Base-by-base conservation (phyloP, 2,888 invertebrate genomes). In the Glaucopsyche alexis region DNA sequence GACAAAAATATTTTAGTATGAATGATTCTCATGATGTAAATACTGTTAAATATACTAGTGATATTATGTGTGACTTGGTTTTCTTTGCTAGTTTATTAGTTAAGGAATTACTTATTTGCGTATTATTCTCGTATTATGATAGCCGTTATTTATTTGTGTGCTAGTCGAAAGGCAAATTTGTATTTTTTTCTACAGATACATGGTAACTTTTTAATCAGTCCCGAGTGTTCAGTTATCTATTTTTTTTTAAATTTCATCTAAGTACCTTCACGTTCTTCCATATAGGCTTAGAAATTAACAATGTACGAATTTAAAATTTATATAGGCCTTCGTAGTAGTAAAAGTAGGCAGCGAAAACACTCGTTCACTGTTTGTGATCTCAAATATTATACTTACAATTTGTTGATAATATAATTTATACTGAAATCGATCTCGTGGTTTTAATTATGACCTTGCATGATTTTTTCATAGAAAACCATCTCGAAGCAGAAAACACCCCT, bases 301-400 rank as follows among this genome's bases (percentile, higher is more conserved):
- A 47, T 69, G 47, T 69, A 69, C 69, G 69, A 69, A 69, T 69
- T 69, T 69, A 69, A 67, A 47, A 69, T 29, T 45, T 16, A 67
- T 66, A 45, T 67, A 19, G 16, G 67, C 67, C 69, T 69, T 66
- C 11, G 66, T 49, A 71, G 50, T 66, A 50, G 50, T 52, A 66
- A 50, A 42, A 66, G 72, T 50, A 72, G 65, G 47, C 50, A 75
- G 49, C 74, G 72, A 74, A 73, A 67, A 64, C 65, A 72, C 74
- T 74, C 74, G 72, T 77, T 72, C 74, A 81, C 82, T 81, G 81
- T 84, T 84, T 83, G 84, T 88, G 89, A 89, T 90, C 89, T 89
- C 89, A 84, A 78, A 82, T 82, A 82, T 42, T 75, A 79, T 79
- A 78, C 78, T 80, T 83, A 82, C 69, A 74, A 78, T 82, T 82